Evolutionary conservation across 1,140 invertebrate species (phyloP), one percentile per base, ranked within the genome.

Genomic region (Trypoxylus dichotomus): DNA sequence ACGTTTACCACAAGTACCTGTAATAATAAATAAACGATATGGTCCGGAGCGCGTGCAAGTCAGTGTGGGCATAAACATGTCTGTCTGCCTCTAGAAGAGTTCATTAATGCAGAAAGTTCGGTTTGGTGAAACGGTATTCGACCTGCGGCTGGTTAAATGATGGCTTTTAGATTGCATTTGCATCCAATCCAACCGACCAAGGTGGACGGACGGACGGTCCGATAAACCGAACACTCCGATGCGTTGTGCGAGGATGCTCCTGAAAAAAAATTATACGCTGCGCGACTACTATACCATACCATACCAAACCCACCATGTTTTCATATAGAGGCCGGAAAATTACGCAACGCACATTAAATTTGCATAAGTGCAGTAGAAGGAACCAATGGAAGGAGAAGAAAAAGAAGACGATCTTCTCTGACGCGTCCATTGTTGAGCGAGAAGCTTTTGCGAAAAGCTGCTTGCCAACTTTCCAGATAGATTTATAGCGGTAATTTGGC

Each of bases 11-110:
- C 83, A 79, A 82, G 79, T 82, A 85, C 81, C 82, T 83, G 84
- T 82, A 85, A 82, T 82, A 85, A 85, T 85, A 85, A 85, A 85
- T 85, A 84, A 83, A 80, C 83, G 84, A 85, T 85, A 85, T 85
- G 84, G 84, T 84, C 81, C 81, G 83, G 77, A 84, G 82, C 84
- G 84, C 84, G 84, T 85, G 84, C 83, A 84, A 83, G 76, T 83
- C 80, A 80, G 80, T 83, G 83, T 85, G 81, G 82, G 83, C 80
- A 84, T 84, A 84, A 85, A 85, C 83, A 84, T 85, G 83, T 84
- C 84, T 82, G 83, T 80, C 80, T 72, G 80, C 80, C 77, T 84
- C 81, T 84, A 82, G 83, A 85, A 81, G 82, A 85, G 84, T 85
- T 85, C 84, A 85, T 85, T 85, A 85, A 85, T 85, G 84, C 83